Conservation (phyloP, 2,113 vertebrate species). For the Mustelus asterias region DNA sequence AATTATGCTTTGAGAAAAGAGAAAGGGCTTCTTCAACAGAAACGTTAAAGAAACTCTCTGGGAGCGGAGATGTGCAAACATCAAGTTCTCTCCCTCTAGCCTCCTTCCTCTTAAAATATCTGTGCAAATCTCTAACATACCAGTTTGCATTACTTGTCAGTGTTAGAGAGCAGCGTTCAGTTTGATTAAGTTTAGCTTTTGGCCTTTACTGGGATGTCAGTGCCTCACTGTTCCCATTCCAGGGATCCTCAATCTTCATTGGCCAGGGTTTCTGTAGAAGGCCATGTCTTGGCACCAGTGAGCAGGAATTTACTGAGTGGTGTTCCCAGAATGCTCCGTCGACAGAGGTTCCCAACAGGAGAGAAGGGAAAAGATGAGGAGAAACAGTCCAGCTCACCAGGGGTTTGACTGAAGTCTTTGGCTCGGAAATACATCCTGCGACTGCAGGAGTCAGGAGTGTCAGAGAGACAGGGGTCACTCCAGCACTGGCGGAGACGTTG, state of each 20-base stretch:
- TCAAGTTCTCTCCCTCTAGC: neutral
- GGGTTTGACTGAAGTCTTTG: slow-evolving; percentile 46
- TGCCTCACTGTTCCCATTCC: neutral
- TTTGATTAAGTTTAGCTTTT: neutral
- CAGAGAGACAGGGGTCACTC: slow-evolving; percentile 49
- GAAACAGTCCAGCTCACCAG: slow-evolving; percentile 67
- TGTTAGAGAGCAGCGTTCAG: neutral
- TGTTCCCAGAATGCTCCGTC: slow-evolving; percentile 77
- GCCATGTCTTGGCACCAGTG: slow-evolving; percentile 89
- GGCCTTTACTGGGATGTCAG: neutral
- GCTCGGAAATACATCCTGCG: slow-evolving; percentile 82
- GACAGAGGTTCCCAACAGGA: slow-evolving; percentile 83
- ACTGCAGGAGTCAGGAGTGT: slow-evolving; percentile 52
- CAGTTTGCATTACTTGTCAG: neutral
- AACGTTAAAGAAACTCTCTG: neutral
- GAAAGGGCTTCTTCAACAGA: neutral
- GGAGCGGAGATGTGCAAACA: neutral
- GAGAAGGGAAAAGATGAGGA: slow-evolving; percentile 91
- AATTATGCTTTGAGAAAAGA: neutral
- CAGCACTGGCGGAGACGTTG: slow-evolving; percentile 67
- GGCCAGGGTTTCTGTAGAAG: slow-evolving; percentile 88
- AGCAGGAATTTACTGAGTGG: slow-evolving; percentile 90
- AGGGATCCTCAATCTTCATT: slow-evolving; percentile 58
- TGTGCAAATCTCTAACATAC: slow-evolving; percentile 60
- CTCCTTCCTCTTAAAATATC: slow-evolving; percentile 49